These are phyloP conservation scores for Cyprinodon tularosa DNA, from an alignment of 2,113 vertebrate genomes.

Conservation along the genomic window DNA sequence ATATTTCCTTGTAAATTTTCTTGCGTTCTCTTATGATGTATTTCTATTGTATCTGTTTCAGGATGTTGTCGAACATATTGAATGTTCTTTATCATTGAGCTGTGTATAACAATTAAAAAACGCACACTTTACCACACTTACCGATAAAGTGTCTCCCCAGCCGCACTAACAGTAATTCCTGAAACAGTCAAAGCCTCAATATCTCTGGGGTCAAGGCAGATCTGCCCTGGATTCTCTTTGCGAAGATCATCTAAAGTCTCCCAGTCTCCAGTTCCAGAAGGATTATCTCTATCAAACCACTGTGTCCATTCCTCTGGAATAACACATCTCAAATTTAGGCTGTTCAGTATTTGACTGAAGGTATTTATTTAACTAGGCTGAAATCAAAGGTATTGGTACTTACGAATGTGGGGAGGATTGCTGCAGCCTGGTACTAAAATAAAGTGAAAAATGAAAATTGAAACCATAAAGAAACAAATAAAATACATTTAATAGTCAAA, in stretches of 20 bases:
- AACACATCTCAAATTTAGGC: background rate
- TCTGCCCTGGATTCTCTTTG: slow-evolving; percentile 24
- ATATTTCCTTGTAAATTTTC: no score
- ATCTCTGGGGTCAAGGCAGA: slow-evolving; percentile 27
- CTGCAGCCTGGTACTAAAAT: background rate
- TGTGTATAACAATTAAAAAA: no score
- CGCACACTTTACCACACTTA: slow-evolving; percentile 7
- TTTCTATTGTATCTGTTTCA: no score
- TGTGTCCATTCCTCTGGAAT: slow-evolving; percentile 18
- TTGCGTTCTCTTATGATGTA: no score
- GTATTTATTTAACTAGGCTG: background rate
- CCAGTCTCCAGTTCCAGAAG: slow-evolving; percentile 41
- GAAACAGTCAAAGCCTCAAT: slow-evolving; percentile 36
- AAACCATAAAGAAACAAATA: background rate
- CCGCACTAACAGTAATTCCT: slow-evolving; percentile 12
- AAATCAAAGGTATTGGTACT: background rate
- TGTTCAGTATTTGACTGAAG: background rate
- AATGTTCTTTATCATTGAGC: no score
- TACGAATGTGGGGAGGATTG: background rate
- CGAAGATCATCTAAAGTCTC: slow-evolving; percentile 17
- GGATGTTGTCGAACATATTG: no score
- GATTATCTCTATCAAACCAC: slow-evolving; percentile 61
- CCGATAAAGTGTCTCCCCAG: slow-evolving; percentile 34
- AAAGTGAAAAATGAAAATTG: background rate
- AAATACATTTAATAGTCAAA: no score